A percentile compares a stretch with the other conserved stretches of the same genome.
These are phyloP conservation scores for Uria lomvia DNA, from an alignment of 2,113 vertebrate genomes.

Conservation along the genomic window DNA sequence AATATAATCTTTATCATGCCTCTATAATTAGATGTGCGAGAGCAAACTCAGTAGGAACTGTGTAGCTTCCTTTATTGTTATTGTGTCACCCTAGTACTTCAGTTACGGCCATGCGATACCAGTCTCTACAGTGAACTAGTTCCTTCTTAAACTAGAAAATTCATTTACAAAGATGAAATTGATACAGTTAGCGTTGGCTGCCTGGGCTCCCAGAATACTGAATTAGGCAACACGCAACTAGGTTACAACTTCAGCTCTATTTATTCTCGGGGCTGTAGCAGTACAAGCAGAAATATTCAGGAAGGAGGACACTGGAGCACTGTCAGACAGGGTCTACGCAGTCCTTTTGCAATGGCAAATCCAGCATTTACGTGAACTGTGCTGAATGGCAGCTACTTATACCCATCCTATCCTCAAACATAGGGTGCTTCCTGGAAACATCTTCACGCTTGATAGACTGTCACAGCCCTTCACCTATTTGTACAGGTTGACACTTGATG, in stretches of 20 bases:
- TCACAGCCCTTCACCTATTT: not conserved
- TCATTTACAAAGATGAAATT: not conserved
- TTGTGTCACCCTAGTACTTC: not conserved
- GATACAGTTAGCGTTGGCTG: not conserved
- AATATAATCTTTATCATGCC: not conserved
- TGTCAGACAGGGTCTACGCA: not conserved
- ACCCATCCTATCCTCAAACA: not conserved
- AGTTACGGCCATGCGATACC: not conserved
- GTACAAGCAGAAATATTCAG: not conserved
- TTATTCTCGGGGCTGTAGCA: not conserved
- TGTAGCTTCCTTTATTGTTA: not conserved
- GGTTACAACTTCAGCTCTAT: not conserved
- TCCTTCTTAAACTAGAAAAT: not conserved
- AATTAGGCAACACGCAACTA: not conserved
- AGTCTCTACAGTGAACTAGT: not conserved
- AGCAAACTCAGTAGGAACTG: not conserved
- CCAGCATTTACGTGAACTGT: not conserved
- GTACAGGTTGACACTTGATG: not conserved
- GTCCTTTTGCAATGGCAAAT: not conserved
- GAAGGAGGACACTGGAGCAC: not conserved
- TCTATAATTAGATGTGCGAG: not conserved
- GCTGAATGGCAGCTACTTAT: not conserved
- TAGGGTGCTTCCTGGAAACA: not conserved
- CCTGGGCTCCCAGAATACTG: not conserved
- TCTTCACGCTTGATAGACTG: not conserved